phyloP scores from a whole-genome alignment of 2,113 vertebrate species.

The Macrotus californicus region DNA sequence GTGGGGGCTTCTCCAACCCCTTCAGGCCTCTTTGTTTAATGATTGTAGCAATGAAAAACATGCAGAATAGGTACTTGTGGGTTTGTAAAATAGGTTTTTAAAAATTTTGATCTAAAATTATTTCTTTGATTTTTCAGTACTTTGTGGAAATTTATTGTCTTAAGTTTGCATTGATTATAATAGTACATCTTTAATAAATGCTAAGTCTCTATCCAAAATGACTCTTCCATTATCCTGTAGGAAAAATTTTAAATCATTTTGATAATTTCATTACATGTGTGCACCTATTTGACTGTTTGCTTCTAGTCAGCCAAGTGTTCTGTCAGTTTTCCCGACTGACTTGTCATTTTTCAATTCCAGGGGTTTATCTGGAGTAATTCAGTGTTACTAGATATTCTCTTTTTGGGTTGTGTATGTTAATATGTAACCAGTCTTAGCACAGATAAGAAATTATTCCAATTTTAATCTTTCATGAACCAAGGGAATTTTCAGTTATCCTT shows the following conservation, averaged over 20 bases:
- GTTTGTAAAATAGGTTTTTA: background rate
- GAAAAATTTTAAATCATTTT: background rate
- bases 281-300: background rate
- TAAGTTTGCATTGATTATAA: background rate
- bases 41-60: background rate
- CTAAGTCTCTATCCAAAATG: background rate
- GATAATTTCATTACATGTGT: background rate
- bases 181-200: background rate
- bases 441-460: background rate
- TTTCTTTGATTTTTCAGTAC: background rate
- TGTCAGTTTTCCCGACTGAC: background rate
- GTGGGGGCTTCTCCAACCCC: background rate
- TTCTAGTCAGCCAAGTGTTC: background rate
- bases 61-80: background rate
- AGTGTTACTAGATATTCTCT: background rate
- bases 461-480: background rate
- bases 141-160: slow-evolving; percentile 2
- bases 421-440: background rate
- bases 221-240: background rate
- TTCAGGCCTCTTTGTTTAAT: background rate
- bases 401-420: background rate
- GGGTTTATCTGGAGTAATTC: background rate
- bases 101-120: background rate
- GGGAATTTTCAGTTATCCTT: background rate
- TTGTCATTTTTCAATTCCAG: slow-evolving; percentile 7